Evolutionary conservation across 23 tunicate species (phyloP).

Genomic region (Phallusia fumigata): DNA sequence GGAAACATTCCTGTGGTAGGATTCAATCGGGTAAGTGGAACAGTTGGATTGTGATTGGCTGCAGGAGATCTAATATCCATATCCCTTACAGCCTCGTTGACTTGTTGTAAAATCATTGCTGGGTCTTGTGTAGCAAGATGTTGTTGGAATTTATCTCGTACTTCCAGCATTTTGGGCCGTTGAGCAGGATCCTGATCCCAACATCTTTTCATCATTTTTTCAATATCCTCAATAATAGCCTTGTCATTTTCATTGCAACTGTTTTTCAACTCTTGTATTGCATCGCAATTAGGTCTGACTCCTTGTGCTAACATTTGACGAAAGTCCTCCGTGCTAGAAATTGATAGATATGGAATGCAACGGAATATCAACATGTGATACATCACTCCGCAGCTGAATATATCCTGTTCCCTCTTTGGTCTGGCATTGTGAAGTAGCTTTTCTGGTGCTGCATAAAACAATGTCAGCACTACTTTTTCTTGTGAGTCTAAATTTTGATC

Average conservation of each 20-base stretch:
- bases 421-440: background rate
- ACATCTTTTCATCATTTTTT: background rate
- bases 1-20: background rate
- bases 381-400: background rate
- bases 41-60: background rate
- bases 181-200: background rate
- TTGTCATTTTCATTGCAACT: background rate
- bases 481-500: too few species aligned
- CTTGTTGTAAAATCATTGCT: background rate
- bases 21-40: background rate
- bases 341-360: background rate
- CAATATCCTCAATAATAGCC: background rate
- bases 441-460: slow-evolving; percentile 10
- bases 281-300: background rate
- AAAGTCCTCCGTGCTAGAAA: too few species aligned
- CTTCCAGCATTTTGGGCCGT: background rate
- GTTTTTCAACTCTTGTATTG: background rate
- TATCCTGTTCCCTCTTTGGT: background rate
- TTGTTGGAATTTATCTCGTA: background rate
- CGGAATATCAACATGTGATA: background rate
- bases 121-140: background rate
- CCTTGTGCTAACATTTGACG: background rate
- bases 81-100: background rate
- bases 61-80: background rate
- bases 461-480: background rate